These are phyloP conservation scores for Panurus biarmicus DNA, from an alignment of 2,113 vertebrate genomes.

Conservation along the genomic window DNA sequence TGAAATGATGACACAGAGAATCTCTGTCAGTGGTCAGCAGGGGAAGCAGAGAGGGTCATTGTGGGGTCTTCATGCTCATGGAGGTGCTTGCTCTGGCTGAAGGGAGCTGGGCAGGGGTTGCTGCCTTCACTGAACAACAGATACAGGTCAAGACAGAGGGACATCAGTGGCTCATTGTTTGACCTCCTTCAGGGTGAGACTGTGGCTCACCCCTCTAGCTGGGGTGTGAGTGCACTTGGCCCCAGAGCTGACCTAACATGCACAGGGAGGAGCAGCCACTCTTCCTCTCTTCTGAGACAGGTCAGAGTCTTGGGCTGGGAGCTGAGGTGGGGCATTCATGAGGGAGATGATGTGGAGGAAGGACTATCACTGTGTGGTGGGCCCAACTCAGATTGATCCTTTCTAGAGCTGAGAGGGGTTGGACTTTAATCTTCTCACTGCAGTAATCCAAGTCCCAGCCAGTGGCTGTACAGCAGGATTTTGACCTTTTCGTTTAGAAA, in stretches of 20 bases:
- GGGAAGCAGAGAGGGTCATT: not conserved
- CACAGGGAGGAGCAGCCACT: not conserved
- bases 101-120: not conserved
- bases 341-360: not conserved
- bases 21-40: not conserved
- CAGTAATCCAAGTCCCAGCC: not conserved
- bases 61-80: accelerated
- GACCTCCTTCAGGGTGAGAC: not conserved
- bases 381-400: not conserved
- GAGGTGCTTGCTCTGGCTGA: not conserved
- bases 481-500: not conserved
- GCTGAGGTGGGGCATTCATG: accelerated
- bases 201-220: not conserved
- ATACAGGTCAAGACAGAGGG: not conserved
- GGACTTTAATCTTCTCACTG: not conserved
- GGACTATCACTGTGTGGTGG: accelerated
- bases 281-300: not conserved
- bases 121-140: not conserved
- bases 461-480: not conserved
- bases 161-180: not conserved
- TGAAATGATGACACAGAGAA: not conserved
- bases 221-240: not conserved
- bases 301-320: accelerated
- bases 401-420: not conserved
- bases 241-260: not conserved